A percentile compares a stretch with the other conserved stretches of the same genome.
phyloP scores from a whole-genome alignment of 1,140 invertebrate genomes.

The Pseudomyrmex sp. region DNA sequence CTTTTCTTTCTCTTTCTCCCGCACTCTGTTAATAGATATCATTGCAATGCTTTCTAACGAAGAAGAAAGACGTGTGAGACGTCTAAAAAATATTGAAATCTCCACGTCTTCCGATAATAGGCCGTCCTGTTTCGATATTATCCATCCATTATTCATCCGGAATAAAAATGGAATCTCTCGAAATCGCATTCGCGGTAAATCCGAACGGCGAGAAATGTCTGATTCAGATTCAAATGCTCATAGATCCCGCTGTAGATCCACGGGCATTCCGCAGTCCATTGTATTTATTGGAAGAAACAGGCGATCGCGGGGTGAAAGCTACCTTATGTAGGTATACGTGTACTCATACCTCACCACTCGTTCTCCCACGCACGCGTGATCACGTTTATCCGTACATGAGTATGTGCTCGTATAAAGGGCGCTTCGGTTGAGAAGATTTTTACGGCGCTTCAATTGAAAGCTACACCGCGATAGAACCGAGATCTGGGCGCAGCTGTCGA shows the following conservation, averaged over 20 bases:
- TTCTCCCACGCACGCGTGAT: constrained; percentile 24
- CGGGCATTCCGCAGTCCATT: constrained; percentile 68
- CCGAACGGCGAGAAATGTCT: constrained; percentile 69
- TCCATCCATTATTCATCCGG: constrained; percentile 79
- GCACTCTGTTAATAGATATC: neutral
- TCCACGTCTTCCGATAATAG: constrained; percentile 64
- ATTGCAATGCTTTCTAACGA: neutral
- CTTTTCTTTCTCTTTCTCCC: neutral
- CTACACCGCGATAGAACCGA: constrained; percentile 1
- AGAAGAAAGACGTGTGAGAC: neutral
- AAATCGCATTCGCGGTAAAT: constrained; percentile 73
- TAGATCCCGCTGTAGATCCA: constrained; percentile 73
- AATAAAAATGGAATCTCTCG: constrained; percentile 70
- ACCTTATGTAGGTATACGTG: constrained; percentile 57
- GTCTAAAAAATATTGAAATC: constrained; percentile 28
- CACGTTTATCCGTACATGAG: constrained; percentile 50
- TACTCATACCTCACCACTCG: constrained; percentile 33
- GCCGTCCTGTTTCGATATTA: constrained; percentile 75
- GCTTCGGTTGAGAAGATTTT: constrained; percentile 20
- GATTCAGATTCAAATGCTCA: constrained; percentile 80
- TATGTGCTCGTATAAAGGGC: constrained; percentile 33
- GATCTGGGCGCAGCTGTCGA: neutral
- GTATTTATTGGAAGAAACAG: constrained; percentile 75
- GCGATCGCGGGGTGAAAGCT: constrained; percentile 49
- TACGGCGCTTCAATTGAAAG: constrained; percentile 8